Evolutionary conservation across 2,113 vertebrate species (phyloP).

Genomic region (Gobio gobio): DNA sequence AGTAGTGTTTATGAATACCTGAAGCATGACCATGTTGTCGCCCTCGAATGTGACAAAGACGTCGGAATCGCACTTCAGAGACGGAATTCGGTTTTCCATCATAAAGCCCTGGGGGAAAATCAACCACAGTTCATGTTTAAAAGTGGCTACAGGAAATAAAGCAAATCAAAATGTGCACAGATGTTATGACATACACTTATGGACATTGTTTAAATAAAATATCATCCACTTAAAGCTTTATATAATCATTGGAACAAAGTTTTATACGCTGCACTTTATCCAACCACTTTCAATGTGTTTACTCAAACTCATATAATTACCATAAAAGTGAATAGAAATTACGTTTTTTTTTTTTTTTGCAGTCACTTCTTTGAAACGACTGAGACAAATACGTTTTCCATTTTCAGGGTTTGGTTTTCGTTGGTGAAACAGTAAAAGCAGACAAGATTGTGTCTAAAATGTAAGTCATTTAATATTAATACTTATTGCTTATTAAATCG

Average conservation of each 20-base stretch:
- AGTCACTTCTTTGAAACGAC: too few relatives aligned
- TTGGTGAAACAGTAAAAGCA: neutral
- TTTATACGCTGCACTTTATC: neutral
- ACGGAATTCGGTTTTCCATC: slow-evolving; percentile 72
- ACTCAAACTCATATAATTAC: neutral
- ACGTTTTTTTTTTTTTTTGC: neutral
- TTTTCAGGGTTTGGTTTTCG: neutral
- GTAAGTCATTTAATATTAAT: neutral
- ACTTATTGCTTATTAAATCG: neutral
- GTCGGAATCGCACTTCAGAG: slow-evolving; percentile 71
- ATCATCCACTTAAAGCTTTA: neutral
- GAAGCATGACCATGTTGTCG: slow-evolving; percentile 73
- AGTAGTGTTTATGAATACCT: slow-evolving; percentile 63
- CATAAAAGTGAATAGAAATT: neutral
- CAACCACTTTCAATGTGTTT: neutral
- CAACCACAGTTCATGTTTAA: slow-evolving; percentile 10
- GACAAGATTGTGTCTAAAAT: neutral
- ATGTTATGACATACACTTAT: neutral
- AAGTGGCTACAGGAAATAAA: neutral
- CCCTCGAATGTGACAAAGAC: slow-evolving; percentile 76
- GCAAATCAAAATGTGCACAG: neutral
- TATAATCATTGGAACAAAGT: neutral
- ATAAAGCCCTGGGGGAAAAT: slow-evolving; percentile 66
- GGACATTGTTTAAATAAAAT: neutral
- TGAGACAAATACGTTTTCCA: too few relatives aligned